Evolutionary conservation across 2,797 vertebrate species (phyloP).

Genomic region (Pampus argenteus): DNA sequence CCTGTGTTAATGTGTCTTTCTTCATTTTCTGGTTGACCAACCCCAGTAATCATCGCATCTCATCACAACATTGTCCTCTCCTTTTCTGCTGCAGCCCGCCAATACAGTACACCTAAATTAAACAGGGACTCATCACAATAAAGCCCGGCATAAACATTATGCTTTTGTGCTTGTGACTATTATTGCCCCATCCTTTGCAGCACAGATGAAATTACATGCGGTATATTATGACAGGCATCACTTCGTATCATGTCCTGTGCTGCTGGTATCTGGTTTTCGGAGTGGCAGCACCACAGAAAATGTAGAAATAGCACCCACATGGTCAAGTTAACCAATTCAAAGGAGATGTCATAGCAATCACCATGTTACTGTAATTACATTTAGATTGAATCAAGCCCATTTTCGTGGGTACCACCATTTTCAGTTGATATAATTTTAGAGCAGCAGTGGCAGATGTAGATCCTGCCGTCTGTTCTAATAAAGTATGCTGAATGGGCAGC

Average conservation of each 20-base stretch:
- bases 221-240: conserved; percentile 72
- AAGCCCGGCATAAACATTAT: conserved; percentile 79
- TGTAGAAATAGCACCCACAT: conserved; percentile 53
- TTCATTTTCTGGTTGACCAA: conserved; percentile 86
- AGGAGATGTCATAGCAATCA: conserved; percentile 71
- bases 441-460: conserved; percentile 67
- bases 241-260: conserved; percentile 65
- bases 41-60: conserved; percentile 81
- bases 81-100: conserved; percentile 64
- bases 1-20: conserved; percentile 82
- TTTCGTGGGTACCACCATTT: conserved; percentile 72
- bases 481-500: conserved; percentile 70
- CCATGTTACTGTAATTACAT: conserved; percentile 77
- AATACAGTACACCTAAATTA: conserved; percentile 80
- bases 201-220: conserved; percentile 70
- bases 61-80: conserved; percentile 77
- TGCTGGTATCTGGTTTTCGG: conserved; percentile 61
- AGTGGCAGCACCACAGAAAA: conserved; percentile 56
- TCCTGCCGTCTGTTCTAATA: conserved; percentile 70
- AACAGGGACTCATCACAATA: conserved; percentile 83
- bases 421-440: conserved; percentile 71
- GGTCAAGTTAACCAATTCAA: conserved; percentile 74
- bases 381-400: conserved; percentile 74
- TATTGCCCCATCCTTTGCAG: conserved; percentile 70
- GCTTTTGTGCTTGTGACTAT: conserved; percentile 74